Percentiles rank a stretch among this genome's conserved stretches.
Conservation (phyloP, 2,113 vertebrate species). For the Actenoides hombroni region DNA sequence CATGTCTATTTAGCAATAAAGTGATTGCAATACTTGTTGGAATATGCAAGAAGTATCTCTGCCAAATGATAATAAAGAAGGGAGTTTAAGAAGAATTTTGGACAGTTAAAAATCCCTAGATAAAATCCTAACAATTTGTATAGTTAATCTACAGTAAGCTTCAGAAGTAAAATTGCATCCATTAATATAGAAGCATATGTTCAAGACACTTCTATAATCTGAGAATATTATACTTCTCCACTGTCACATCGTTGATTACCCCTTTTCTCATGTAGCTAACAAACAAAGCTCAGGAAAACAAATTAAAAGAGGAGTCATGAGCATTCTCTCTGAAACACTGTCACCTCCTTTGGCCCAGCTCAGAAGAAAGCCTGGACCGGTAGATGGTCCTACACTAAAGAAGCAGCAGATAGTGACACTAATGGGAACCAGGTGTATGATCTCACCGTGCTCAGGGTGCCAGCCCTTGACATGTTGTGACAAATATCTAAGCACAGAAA, state of each 20-base stretch:
- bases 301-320: background rate
- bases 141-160: background rate
- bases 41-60: conserved; percentile 26
- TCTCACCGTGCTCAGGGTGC: background rate
- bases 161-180: background rate
- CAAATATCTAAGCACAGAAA: background rate
- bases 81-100: conserved; percentile 53
- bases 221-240: background rate
- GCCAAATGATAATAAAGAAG: conserved; percentile 60
- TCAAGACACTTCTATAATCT: background rate
- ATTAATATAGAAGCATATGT: background rate
- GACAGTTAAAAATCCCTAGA: conserved; percentile 39
- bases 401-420: background rate
- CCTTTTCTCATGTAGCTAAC: background rate
- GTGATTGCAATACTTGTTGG: conserved; percentile 47
- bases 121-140: conserved; percentile 40
- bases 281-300: background rate
- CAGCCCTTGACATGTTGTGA: background rate
- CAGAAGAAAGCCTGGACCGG: background rate
- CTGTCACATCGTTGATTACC: background rate
- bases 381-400: background rate
- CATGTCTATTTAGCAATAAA: conserved; percentile 54
- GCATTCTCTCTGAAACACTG: background rate
- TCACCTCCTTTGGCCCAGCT: background rate
- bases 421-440: background rate